Evolutionary conservation across 2,113 vertebrate species (phyloP).

Genomic region (Laticauda colubrina): DNA sequence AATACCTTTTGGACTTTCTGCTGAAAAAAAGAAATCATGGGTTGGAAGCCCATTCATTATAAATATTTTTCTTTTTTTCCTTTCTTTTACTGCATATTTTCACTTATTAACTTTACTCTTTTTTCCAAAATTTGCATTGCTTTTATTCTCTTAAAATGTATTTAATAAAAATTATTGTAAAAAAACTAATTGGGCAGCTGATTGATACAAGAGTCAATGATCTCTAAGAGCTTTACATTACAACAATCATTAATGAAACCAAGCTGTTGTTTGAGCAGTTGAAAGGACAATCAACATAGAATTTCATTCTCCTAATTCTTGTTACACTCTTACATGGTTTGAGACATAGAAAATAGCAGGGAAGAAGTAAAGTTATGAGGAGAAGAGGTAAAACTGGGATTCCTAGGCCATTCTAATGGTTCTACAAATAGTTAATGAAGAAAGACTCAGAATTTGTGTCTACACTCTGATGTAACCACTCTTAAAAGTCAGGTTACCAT

Average conservation of each 20-base stretch:
- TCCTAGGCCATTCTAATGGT: not conserved
- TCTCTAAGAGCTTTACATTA: not conserved
- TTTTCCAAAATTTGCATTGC: not conserved
- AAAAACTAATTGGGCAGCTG: not conserved
- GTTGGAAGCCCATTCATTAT: not conserved
- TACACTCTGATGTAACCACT: not conserved
- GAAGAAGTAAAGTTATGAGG: not conserved
- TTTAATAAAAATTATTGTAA: not conserved
- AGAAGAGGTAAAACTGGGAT: not conserved
- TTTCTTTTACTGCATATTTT: not conserved
- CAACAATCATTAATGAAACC: not conserved
- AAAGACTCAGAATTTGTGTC: not conserved
- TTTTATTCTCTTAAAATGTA: not conserved
- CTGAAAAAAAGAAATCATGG: not conserved
- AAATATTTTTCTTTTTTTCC: not conserved
- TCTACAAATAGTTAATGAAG: not conserved
- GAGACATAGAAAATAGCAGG: not conserved
- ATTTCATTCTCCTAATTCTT: not conserved
- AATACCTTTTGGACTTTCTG: not conserved
- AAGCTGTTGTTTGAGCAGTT: not conserved
- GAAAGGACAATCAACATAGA: not conserved
- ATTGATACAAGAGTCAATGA: too few relatives aligned
- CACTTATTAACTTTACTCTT: not conserved
- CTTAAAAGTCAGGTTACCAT: not conserved
- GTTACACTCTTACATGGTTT: not conserved